Evolutionary conservation across 2,888 invertebrate species (phyloP).

Genomic region (Cosmorhoe ocellata): DNA sequence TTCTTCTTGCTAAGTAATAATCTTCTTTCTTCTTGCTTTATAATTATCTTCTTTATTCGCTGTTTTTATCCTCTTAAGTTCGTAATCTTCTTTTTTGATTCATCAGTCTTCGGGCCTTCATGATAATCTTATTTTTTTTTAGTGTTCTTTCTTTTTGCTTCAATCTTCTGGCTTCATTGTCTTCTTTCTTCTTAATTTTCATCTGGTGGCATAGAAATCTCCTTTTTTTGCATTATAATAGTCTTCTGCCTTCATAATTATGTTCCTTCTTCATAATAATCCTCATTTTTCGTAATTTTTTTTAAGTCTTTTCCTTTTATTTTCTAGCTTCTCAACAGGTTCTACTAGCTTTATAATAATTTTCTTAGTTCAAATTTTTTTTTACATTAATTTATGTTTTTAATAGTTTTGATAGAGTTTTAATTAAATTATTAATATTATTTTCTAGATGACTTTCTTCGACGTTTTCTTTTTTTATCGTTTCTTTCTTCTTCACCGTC

Average conservation of each 20-base stretch:
- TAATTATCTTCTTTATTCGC: constrained; percentile 7
- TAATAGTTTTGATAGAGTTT: too few relatives aligned
- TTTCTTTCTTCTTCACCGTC: constrained; percentile 10
- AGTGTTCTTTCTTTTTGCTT: too few relatives aligned
- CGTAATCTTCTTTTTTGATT: background rate
- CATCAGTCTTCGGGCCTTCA: background rate
- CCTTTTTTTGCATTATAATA: background rate
- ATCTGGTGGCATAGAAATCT: too few relatives aligned
- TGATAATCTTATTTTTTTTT: constrained; percentile 1
- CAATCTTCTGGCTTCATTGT: background rate
- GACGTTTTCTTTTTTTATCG: constrained; percentile 11
- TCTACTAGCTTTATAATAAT: constrained; percentile 1
- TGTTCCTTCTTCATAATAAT: background rate
- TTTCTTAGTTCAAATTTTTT: constrained; percentile 3
- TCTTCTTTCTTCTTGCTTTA: constrained; percentile 2
- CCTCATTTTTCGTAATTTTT: background rate
- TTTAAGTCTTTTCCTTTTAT: constrained; percentile 7
- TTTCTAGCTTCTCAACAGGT: background rate
- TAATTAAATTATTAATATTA: too few relatives aligned
- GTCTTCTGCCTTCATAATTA: background rate
- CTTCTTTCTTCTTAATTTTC: constrained; percentile 4
- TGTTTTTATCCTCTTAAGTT: background rate
- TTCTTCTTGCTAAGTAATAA: constrained; percentile 5
- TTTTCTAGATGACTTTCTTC: too few relatives aligned
- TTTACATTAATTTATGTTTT: too few relatives aligned